Percentiles rank a stretch among this genome's conserved stretches.
These are phyloP conservation scores for Cacajao melanocephalus DNA, from an alignment of 2,797 vertebrate species.

Conservation along the genomic window DNA sequence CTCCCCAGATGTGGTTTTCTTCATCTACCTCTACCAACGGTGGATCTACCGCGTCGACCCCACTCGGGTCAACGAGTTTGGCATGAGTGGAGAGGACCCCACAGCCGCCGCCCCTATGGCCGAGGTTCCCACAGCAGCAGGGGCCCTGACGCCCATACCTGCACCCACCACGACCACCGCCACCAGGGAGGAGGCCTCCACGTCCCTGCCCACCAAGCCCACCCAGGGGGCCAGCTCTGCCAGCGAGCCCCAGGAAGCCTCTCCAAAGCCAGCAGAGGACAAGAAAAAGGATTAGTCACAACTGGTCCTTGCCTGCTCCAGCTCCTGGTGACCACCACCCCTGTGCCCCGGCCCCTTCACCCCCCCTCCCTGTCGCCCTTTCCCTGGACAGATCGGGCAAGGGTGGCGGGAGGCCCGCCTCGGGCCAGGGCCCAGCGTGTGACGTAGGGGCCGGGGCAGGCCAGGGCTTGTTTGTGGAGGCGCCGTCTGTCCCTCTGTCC, in stretches of 20 bases:
- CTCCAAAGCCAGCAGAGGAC: slow-evolving; percentile 92
- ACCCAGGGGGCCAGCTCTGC: slow-evolving; percentile 53
- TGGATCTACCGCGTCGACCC: slow-evolving; percentile 98
- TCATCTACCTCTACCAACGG: slow-evolving; percentile 97
- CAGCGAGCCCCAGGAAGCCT: slow-evolving; percentile 71
- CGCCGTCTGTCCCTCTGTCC: slow-evolving; percentile 44
- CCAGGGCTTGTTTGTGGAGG: slow-evolving; percentile 41
- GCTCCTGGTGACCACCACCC: slow-evolving; percentile 50
- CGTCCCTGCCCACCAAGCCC: background rate
- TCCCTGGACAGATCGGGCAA: slow-evolving; percentile 65
- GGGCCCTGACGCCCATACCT: background rate
- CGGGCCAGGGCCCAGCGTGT: background rate
- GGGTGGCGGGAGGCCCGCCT: slow-evolving; percentile 2
- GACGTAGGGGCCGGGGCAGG: background rate
- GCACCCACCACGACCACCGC: background rate
- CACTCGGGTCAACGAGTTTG: slow-evolving; percentile 94
- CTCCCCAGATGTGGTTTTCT: slow-evolving; percentile 93
- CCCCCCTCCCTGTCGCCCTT: slow-evolving; percentile 22
- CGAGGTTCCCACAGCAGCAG: slow-evolving; percentile 35
- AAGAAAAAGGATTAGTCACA: slow-evolving; percentile 91
- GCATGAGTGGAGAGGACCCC: slow-evolving; percentile 89
- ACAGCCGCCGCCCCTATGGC: background rate
- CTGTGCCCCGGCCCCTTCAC: background rate
- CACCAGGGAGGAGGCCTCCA: background rate
- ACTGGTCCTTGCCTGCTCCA: background rate